Conservation (phyloP, 1,140 invertebrate genomes). For the Epicauta chinensis region DNA sequence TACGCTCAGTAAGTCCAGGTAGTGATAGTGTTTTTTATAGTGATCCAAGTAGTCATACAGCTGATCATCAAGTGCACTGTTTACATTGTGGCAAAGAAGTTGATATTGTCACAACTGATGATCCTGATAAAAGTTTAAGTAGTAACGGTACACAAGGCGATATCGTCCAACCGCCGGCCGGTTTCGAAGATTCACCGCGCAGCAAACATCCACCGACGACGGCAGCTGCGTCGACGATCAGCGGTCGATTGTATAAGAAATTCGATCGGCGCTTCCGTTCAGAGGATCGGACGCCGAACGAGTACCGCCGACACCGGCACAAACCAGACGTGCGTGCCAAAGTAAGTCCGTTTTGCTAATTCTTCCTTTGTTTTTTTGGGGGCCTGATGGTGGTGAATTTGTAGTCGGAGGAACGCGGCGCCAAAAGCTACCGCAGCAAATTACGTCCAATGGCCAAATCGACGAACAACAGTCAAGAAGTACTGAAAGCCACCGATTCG, state of each 20-base stretch:
- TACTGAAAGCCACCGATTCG: slow-evolving; percentile 57
- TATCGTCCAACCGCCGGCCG: slow-evolving; percentile 78
- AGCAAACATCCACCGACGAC: slow-evolving; percentile 37
- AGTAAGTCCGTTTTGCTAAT: slow-evolving; percentile 38
- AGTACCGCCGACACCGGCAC: slow-evolving; percentile 55
- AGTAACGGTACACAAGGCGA: slow-evolving; percentile 48
- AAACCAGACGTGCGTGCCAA: slow-evolving; percentile 67
- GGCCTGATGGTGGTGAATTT: background rate
- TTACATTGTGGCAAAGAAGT: slow-evolving; percentile 72
- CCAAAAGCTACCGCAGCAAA: slow-evolving; percentile 53
- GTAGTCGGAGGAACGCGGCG: slow-evolving; percentile 69
- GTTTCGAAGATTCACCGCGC: slow-evolving; percentile 75
- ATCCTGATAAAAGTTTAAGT: slow-evolving; percentile 34
- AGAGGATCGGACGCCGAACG: slow-evolving; percentile 62
- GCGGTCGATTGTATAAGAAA: slow-evolving; percentile 66
- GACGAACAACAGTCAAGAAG: slow-evolving; percentile 66
- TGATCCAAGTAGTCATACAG: slow-evolving; percentile 56
- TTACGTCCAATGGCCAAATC: slow-evolving; percentile 60
- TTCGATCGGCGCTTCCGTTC: slow-evolving; percentile 74
- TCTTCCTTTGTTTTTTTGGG: background rate
- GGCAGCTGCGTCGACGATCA: slow-evolving; percentile 35
- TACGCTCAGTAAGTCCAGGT: slow-evolving; percentile 76
- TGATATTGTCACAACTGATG: slow-evolving; percentile 38
- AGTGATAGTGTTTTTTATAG: slow-evolving; percentile 86
- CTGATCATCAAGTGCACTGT: slow-evolving; percentile 55